Percentiles rank a stretch among this genome's conserved stretches.
Conservation (phyloP, 2,113 vertebrate species). For the Ptilonorhynchus violaceus region DNA sequence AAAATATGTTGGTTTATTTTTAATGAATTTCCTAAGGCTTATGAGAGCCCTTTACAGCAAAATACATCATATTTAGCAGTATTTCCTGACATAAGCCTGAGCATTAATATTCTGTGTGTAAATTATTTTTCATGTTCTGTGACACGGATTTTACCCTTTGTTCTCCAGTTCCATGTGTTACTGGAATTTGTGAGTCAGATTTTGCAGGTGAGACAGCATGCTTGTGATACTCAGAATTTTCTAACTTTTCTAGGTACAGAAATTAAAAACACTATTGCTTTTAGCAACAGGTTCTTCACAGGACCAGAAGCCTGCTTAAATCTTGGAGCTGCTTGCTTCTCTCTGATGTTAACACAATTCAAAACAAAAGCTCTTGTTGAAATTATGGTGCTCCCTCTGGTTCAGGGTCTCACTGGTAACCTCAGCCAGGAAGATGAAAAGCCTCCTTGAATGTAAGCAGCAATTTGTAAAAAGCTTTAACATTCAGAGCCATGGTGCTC, state of each 20-base stretch:
- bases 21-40: background rate
- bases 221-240: background rate
- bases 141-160: background rate
- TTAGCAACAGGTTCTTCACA: background rate
- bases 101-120: background rate
- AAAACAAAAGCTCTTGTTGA: background rate
- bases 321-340: background rate
- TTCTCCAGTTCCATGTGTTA: background rate
- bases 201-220: background rate
- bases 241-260: background rate
- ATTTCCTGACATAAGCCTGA: background rate
- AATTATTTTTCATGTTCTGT: background rate
- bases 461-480: background rate
- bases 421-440: background rate
- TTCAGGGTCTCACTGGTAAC: background rate
- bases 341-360: background rate
- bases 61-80: background rate
- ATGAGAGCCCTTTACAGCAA: background rate
- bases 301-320: background rate
- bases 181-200: background rate
- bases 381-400: background rate
- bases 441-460: background rate
- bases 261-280: background rate
- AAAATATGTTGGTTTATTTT: background rate
- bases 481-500: background rate